Conservation (phyloP, 1,140 invertebrate species). For the Diploscapter pachys region DNA sequence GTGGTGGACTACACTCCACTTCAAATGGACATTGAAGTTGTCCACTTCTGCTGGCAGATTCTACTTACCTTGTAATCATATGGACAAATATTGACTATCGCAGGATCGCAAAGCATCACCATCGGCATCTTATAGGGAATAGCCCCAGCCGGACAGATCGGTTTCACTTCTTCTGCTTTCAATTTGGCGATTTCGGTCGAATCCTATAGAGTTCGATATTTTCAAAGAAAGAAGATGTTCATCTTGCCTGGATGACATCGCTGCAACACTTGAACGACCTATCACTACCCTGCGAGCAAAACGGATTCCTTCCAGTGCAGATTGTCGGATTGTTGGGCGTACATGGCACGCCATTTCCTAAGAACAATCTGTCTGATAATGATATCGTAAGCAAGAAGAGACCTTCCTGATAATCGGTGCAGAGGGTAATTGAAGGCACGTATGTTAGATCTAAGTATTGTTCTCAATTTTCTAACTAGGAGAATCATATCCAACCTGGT, state of each 20-base stretch:
- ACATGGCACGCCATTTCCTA: slow-evolving; percentile 32
- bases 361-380: neutral
- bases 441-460: slow-evolving; percentile 36
- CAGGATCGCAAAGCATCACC: slow-evolving; percentile 39
- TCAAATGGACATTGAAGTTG: too few relatives aligned
- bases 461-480: slow-evolving; percentile 25
- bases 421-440: slow-evolving; percentile 32
- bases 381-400: neutral
- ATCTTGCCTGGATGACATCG: slow-evolving; percentile 31
- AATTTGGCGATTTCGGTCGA: slow-evolving; percentile 30
- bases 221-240: neutral
- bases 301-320: slow-evolving; percentile 41
- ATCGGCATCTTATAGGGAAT: slow-evolving; percentile 40
- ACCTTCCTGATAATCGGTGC: slow-evolving; percentile 32
- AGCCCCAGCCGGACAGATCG: slow-evolving; percentile 39
- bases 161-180: slow-evolving; percentile 35
- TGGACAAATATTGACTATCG: slow-evolving; percentile 42
- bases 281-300: slow-evolving; percentile 31
- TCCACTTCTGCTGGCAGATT: too few relatives aligned
- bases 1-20: too few relatives aligned
- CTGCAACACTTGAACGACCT: slow-evolving; percentile 38
- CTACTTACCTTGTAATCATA: slow-evolving; percentile 37
- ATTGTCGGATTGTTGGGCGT: slow-evolving; percentile 32
- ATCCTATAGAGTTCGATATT: slow-evolving; percentile 17
- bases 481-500: neutral